Evolutionary conservation across 64 coral and sea anemone species (phyloP).

Genomic region (Astreopora myriophthalma): DNA sequence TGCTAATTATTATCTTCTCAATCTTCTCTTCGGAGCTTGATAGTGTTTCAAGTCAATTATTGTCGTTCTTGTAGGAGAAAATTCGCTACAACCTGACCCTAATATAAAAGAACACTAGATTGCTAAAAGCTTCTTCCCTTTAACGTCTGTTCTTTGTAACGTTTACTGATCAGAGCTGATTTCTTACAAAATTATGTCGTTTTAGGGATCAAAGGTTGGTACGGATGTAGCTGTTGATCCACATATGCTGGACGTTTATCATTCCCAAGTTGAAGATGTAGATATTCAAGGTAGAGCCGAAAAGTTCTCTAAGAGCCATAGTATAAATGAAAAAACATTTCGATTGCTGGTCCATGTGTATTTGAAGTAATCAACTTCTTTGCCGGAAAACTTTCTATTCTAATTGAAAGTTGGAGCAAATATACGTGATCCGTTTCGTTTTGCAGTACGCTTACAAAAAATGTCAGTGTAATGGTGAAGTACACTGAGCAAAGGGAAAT

Average conservation of each 20-base stretch:
- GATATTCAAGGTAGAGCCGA: conserved; percentile 54
- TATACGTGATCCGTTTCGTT: neutral
- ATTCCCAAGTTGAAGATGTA: conserved; percentile 37
- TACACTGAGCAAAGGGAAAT: neutral
- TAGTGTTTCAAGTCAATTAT: neutral
- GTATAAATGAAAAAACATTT: neutral
- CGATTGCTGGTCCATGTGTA: too few relatives aligned
- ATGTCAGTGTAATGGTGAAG: neutral
- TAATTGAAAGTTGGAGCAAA: neutral
- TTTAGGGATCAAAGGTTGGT: conserved; percentile 46
- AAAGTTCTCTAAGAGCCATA: neutral
- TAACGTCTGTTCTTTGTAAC: neutral
- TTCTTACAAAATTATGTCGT: conserved; percentile 8
- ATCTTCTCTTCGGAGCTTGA: neutral
- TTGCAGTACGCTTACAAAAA: neutral
- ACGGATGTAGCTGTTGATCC: conserved; percentile 41
- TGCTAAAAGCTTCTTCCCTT: neutral
- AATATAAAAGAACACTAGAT: neutral
- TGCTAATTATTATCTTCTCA: neutral
- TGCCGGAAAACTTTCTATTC: neutral
- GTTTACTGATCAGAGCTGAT: too few relatives aligned
- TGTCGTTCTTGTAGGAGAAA: neutral
- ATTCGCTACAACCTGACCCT: neutral
- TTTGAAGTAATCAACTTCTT: neutral
- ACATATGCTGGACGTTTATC: conserved; percentile 49